These are phyloP conservation scores for Paraescarpia echinospica DNA, from an alignment of 1,140 invertebrate species.

Conservation along the genomic window DNA sequence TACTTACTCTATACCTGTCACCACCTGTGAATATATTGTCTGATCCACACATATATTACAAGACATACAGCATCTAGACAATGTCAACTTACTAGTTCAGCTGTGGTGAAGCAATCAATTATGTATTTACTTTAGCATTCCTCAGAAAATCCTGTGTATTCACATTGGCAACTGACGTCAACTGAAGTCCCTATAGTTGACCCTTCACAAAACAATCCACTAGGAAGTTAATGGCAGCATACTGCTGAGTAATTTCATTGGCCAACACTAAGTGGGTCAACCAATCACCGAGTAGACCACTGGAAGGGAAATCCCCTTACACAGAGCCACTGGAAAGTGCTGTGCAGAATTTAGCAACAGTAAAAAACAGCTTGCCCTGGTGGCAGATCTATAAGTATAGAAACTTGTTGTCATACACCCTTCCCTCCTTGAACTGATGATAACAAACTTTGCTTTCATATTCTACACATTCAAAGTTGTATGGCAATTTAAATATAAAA, in stretches of 20 bases:
- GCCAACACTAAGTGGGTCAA: neutral
- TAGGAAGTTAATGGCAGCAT: neutral
- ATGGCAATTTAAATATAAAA: too few species aligned
- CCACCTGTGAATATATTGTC: neutral
- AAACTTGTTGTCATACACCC: too few species aligned
- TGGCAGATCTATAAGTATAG: neutral
- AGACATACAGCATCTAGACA: neutral
- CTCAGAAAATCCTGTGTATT: neutral
- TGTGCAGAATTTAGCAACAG: neutral
- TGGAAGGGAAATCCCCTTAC: neutral
- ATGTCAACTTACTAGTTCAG: neutral
- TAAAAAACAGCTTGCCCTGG: neutral
- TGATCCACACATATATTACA: neutral
- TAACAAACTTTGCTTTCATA: too few species aligned
- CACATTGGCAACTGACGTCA: neutral
- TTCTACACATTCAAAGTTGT: too few species aligned
- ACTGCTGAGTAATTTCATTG: neutral
- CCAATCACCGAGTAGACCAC: neutral
- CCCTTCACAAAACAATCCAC: neutral
- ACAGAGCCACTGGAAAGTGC: neutral
- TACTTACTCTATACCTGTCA: neutral
- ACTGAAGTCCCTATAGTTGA: neutral
- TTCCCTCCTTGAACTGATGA: too few species aligned
- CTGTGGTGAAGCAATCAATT: neutral
- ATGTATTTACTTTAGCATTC: neutral